Base-by-base conservation (phyloP, 2,797 vertebrate genomes). In the Falco rusticolus region DNA sequence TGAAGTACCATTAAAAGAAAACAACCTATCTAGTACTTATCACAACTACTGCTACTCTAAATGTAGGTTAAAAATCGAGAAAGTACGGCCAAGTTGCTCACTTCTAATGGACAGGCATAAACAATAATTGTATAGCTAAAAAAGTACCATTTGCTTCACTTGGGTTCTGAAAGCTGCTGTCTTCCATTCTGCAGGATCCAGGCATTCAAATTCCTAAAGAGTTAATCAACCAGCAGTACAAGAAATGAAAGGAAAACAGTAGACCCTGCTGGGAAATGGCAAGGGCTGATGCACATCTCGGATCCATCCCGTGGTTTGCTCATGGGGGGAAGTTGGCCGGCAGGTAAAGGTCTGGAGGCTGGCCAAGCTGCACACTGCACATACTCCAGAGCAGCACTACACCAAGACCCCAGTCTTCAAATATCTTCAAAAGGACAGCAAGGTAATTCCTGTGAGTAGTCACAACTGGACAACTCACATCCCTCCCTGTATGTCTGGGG, bases 401-500 rank as follows among this genome's bases (percentile, higher is more conserved):
- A 77, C 10, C 60, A 34, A 33, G 48, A 8, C 34, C 20, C 3
- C 54, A 25, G 37, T 3, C 65, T 28, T 45, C 63, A 71, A 31
- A 68, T 19, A 37, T 4, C 48, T 91, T 56, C 48, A 41, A 33
- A 72, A 82, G 25, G 15, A 75, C 33, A 51, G 24, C 7, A 25
- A 61, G 43, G n/a, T 45, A 56, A 63, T 26, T 78, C 54, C 56
- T 56, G 12, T 5, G 31, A 72, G 59, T 1, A 1, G 16, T 80
- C 22, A 41, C 31, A 33, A 47, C 37, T 41, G 22, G 28, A 20
- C 34, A 78, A 26, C 37, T 60, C n/a, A 11, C 11, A 18, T 26
- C 26, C 0, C 0, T 39, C n/a, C 25, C 57, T 63, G 8, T 64
- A 28, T 18, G n/a, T 50, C 60, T 60, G 34, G 4, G 20, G 25